A percentile compares a stretch with the other conserved stretches of the same genome.
phyloP scores from a whole-genome alignment of 2,113 vertebrate genomes.

The Grammomys dolichurus region DNA sequence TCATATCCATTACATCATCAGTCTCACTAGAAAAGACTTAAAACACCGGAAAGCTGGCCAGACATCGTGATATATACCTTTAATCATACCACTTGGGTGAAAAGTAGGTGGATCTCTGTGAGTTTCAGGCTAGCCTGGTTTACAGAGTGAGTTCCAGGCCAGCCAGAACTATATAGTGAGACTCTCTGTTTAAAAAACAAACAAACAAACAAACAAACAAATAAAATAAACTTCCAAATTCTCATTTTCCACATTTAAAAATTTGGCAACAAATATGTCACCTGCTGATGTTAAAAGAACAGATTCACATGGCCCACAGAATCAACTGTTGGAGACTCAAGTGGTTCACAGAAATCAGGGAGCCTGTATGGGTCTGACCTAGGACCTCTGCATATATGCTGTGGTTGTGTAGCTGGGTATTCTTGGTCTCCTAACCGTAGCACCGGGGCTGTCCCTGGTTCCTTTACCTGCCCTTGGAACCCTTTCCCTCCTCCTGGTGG shows the following conservation, averaged over 20 bases:
- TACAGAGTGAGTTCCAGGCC: neutral
- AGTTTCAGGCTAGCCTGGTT: neutral
- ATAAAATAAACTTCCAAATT: neutral
- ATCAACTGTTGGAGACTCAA: too few relatives aligned
- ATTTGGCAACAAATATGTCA: neutral
- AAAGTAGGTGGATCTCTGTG: neutral
- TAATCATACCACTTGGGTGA: neutral
- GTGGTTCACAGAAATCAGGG: too few relatives aligned
- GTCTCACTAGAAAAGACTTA: too few relatives aligned
- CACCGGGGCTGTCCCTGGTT: too few relatives aligned
- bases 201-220: neutral
- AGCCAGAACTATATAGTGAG: neutral
- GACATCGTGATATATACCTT: neutral
- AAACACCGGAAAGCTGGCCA: neutral
- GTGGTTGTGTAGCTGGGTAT: too few relatives aligned
- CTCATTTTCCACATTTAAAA: neutral
- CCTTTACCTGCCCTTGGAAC: too few relatives aligned
- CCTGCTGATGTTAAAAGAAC: neutral
- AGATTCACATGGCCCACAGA: too few relatives aligned
- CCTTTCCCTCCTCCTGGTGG: too few relatives aligned
- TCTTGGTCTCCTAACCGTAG: too few relatives aligned
- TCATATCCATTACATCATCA: neutral
- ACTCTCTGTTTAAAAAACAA: neutral
- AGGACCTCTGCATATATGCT: too few relatives aligned
- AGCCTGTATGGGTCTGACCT: too few relatives aligned